These are phyloP conservation scores for Lithobates pipiens DNA, from an alignment of 2,797 vertebrate genomes.

Conservation along the genomic window DNA sequence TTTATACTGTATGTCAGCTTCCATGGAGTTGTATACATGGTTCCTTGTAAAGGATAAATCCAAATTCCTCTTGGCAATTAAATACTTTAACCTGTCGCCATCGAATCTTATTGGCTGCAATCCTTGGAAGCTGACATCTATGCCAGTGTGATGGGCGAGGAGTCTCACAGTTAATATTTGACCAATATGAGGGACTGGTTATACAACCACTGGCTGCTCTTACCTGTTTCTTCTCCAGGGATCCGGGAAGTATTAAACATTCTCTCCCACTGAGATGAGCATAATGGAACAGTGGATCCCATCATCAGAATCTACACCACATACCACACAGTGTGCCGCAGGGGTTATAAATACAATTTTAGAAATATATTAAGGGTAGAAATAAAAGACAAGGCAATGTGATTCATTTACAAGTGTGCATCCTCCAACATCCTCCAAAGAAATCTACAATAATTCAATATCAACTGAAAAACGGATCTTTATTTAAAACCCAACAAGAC, in stretches of 20 bases:
- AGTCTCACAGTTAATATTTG: conserved; percentile 37
- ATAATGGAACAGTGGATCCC: conserved; percentile 93
- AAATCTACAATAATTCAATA: no score
- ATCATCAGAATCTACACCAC: conserved; percentile 86
- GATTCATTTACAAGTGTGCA: background rate
- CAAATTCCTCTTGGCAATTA: background rate
- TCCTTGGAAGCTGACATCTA: background rate
- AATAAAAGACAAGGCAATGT: background rate
- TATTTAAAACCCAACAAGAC: background rate
- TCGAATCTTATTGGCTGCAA: background rate
- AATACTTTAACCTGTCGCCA: background rate
- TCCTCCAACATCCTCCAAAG: background rate
- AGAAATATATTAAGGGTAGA: conserved; percentile 20
- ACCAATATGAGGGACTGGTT: background rate
- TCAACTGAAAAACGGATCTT: background rate
- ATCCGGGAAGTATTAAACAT: conserved; percentile 95
- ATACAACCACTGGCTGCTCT: conserved; percentile 69
- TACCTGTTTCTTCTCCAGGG: conserved; percentile 94
- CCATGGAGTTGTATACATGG: background rate
- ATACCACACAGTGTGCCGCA: conserved; percentile 46
- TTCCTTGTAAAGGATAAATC: background rate
- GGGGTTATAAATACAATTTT: conserved; percentile 30
- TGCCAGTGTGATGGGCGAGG: background rate
- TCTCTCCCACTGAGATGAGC: conserved; percentile 97
- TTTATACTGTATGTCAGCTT: background rate